phyloP scores from a whole-genome alignment of 1,140 invertebrate genomes.

The Drosophila pectinifera region DNA sequence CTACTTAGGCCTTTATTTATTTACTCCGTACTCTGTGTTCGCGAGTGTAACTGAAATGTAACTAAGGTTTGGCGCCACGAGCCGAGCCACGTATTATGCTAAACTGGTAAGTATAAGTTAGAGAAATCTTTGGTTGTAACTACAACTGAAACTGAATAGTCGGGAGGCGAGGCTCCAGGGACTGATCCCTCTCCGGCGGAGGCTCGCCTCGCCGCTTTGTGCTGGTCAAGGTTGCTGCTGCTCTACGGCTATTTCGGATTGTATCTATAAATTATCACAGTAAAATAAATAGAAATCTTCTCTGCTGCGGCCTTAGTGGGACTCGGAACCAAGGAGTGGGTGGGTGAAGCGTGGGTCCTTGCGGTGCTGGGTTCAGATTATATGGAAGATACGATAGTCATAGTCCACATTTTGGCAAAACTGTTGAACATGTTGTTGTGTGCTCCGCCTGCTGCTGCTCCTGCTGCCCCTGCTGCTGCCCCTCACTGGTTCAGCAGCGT shows the following conservation, averaged over 20 bases:
- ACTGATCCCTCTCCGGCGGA: neutral
- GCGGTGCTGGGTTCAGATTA: constrained; percentile 60
- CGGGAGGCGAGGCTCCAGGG: constrained; percentile 10
- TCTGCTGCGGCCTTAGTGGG: constrained; percentile 42
- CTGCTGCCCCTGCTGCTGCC: neutral
- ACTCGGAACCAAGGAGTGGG: constrained; percentile 56
- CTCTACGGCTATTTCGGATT: constrained; percentile 45
- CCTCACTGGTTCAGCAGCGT: constrained; percentile 90
- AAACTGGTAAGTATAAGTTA: constrained; percentile 50
- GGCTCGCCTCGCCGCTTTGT: constrained; percentile 35
- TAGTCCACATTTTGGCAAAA: constrained; percentile 85
- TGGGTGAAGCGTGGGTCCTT: constrained; percentile 9
- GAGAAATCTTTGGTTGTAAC: constrained; percentile 75
- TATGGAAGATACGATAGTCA: constrained; percentile 85
- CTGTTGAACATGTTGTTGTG: constrained; percentile 59
- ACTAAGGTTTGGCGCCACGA: constrained; percentile 70
- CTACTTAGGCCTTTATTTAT: constrained; percentile 24
- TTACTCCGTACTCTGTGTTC: constrained; percentile 13
- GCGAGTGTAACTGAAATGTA: constrained; percentile 54
- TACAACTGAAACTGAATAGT: constrained; percentile 68
- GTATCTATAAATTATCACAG: constrained; percentile 80
- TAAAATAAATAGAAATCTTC: constrained; percentile 76
- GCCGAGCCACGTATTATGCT: constrained; percentile 44
- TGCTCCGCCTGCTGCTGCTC: constrained; percentile 1
- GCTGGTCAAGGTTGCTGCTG: constrained; percentile 47